Evolutionary conservation across 2,888 invertebrate genomes (phyloP).

Genomic region (Chrysotoxum bicinctum): DNA sequence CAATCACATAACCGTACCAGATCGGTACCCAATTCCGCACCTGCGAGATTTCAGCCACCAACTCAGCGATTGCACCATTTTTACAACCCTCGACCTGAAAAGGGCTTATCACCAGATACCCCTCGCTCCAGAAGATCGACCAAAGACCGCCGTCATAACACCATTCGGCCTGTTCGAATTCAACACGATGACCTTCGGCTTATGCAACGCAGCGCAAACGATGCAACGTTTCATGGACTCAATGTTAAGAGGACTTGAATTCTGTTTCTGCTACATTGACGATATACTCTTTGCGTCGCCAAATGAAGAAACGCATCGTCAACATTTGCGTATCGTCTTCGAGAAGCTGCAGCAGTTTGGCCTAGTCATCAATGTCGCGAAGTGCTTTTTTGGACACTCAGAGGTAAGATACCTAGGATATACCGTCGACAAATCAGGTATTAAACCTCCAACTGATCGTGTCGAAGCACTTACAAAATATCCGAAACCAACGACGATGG

Average conservation of each 20-base stretch:
- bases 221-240: too few species aligned
- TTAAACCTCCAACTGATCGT: slow-evolving; percentile 28
- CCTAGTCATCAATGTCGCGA: slow-evolving; percentile 32
- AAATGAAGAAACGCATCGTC: slow-evolving; percentile 14
- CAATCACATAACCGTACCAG: slow-evolving; percentile 27
- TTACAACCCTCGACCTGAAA: slow-evolving; percentile 18
- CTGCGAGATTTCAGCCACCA: slow-evolving; percentile 23
- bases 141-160: slow-evolving; percentile 43
- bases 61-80: slow-evolving; percentile 19
- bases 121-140: slow-evolving; percentile 23
- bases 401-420: slow-evolving; percentile 41
- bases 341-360: slow-evolving; percentile 9
- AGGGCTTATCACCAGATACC: slow-evolving; percentile 30
- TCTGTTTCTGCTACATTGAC: background rate
- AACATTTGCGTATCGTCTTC: slow-evolving; percentile 11
- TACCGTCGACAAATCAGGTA: slow-evolving; percentile 10
- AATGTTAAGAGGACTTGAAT: slow-evolving; percentile 9
- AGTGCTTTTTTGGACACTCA: slow-evolving; percentile 44
- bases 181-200: slow-evolving; percentile 28
- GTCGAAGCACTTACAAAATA: slow-evolving; percentile 16
- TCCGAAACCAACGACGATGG: background rate
- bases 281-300: too few species aligned
- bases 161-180: slow-evolving; percentile 34
- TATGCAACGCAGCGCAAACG: slow-evolving; percentile 25
- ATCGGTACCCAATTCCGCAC: slow-evolving; percentile 29